Percentiles rank a stretch among this genome's conserved stretches.
phyloP scores from a whole-genome alignment of 2,888 invertebrate genomes.

The Harpalus rubripes region DNA sequence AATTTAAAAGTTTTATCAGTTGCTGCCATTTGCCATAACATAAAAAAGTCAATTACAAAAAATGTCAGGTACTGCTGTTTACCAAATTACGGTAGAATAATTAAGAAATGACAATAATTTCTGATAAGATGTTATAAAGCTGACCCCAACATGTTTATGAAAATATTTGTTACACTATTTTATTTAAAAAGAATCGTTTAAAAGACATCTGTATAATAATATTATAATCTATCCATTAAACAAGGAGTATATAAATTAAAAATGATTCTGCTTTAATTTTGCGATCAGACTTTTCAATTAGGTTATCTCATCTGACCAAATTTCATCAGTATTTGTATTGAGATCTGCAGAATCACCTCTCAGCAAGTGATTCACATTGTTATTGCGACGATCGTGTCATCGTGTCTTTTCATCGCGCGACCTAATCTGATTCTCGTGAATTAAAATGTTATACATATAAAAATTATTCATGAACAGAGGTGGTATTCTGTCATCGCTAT shows the following conservation, averaged over 20 bases:
- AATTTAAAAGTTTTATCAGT: too few species aligned
- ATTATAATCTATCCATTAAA: neutral
- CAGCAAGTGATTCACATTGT: conserved; percentile 33
- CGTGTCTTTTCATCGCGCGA: conserved; percentile 42
- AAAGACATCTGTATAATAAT: neutral
- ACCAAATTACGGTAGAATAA: too few species aligned
- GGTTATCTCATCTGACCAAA: conserved; percentile 16
- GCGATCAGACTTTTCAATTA: conserved; percentile 26
- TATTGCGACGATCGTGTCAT: conserved; percentile 39
- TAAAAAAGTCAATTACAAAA: too few species aligned
- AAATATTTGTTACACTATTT: too few species aligned
- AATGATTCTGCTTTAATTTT: neutral
- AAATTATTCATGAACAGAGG: conserved; percentile 33
- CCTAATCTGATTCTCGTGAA: conserved; percentile 14
- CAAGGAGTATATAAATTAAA: neutral
- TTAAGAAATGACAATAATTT: too few species aligned
- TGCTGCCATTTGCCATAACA: too few species aligned
- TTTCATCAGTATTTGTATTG: conserved; percentile 28
- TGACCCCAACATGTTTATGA: too few species aligned
- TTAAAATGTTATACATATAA: conserved; percentile 29
- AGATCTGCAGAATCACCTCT: conserved; percentile 38
- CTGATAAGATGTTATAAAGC: too few species aligned
- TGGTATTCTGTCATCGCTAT: conserved; percentile 31
- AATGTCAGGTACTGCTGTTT: too few species aligned
- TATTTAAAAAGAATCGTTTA: too few species aligned